Evolutionary conservation across 2,797 vertebrate genomes (phyloP), one percentile per base, ranked within the genome.

Genomic region (Miichthys miiuy): DNA sequence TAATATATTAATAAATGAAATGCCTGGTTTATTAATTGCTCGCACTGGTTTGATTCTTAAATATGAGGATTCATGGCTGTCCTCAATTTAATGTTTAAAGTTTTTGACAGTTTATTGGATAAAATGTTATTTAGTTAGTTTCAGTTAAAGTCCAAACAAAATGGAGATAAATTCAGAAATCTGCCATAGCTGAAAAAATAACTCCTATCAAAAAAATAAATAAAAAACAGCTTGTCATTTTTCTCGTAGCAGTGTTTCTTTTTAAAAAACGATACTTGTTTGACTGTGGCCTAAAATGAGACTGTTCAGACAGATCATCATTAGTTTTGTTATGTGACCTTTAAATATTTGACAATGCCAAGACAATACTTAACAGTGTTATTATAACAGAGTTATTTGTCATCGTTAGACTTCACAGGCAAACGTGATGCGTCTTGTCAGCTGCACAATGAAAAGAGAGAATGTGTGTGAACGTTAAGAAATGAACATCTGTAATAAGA

Each of bases 351-450:
- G 42, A 68, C 38, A 42, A 60, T 12, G 2, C 60, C 14, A 0
- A 48, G 62, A 17, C 2, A 78, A 78, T 73, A 68, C 75, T 82
- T 75, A 83, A 82, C 41, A 65, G 13, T 30, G 55, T 71, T 60
- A n/a, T n/a, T n/a, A n/a, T n/a, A n/a, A n/a, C n/a, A 34, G 7
- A 10, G 6, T 23, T 11, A 7, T 48, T 60, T 68, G 34, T 67
- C 25, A 60, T 76, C 62, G 65, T 80, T 48, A 68, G 38, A 72
- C 61, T 56, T 74, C 52, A 76, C 66, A 34, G 57, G 30, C n/a
- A 17, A 58, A 41, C 30, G 21, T 12, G 73, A 77, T 25, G 51
- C 4, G 50, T 62, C 20, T 56, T 2, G 5, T 62, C n/a, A 66
- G 34, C 30, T 6, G 13, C 6, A 54, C 23, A 46, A 23, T 21